Percentiles rank a stretch among this genome's conserved stretches.
These are phyloP conservation scores for Xerus rutilus DNA, from an alignment of 2,797 vertebrate species.

Conservation along the genomic window DNA sequence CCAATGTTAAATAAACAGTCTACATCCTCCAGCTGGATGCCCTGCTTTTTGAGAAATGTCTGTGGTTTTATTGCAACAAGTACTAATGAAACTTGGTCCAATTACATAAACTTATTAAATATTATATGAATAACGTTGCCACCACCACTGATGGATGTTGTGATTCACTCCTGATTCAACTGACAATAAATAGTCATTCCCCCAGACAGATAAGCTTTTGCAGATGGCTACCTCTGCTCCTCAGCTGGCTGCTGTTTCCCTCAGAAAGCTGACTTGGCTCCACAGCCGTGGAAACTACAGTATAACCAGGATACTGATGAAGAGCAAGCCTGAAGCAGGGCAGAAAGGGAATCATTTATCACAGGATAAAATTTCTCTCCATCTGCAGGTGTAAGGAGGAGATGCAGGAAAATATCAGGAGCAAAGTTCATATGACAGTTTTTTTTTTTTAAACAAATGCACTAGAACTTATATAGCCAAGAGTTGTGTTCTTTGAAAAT, in stretches of 20 bases:
- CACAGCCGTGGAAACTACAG: neutral
- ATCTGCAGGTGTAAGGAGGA: neutral
- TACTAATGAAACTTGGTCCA: slow-evolving; percentile 79
- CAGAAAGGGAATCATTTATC: slow-evolving; percentile 25
- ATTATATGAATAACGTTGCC: slow-evolving; percentile 80
- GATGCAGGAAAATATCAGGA: neutral
- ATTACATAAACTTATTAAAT: slow-evolving; percentile 81
- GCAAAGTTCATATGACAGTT: slow-evolving; percentile 14
- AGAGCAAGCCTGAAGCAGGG: slow-evolving; percentile 23
- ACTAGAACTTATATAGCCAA: neutral
- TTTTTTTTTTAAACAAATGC: neutral
- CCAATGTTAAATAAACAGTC: slow-evolving; percentile 66
- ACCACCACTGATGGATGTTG: slow-evolving; percentile 46
- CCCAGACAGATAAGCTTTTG: slow-evolving; percentile 65
- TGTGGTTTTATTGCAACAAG: slow-evolving; percentile 80
- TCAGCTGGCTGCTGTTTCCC: slow-evolving; percentile 66
- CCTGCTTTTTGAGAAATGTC: slow-evolving; percentile 75
- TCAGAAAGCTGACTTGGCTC: slow-evolving; percentile 72
- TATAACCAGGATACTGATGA: slow-evolving; percentile 58
- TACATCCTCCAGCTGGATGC: slow-evolving; percentile 77
- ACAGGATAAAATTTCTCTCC: neutral
- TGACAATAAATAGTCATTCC: slow-evolving; percentile 76
- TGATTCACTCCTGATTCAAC: slow-evolving; percentile 30
- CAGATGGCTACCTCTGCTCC: slow-evolving; percentile 76
- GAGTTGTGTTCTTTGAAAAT: neutral